Percentiles rank a stretch among this genome's conserved stretches.
Conservation (phyloP, 2,888 invertebrate genomes). For the Microctonus aethiopoides region DNA sequence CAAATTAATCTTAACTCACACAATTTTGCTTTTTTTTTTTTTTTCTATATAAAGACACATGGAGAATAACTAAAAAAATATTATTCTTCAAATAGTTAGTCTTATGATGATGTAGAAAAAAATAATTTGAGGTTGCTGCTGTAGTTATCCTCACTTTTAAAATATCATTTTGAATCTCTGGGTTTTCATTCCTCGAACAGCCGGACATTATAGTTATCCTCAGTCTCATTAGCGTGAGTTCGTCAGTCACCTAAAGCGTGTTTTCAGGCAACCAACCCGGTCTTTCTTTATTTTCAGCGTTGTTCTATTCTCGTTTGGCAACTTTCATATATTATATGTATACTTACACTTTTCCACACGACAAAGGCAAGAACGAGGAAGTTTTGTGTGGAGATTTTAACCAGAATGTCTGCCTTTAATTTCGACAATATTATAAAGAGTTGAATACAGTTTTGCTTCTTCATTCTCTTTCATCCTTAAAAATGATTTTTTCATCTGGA, state of each 20-base stretch:
- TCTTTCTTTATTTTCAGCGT: conserved; percentile 48
- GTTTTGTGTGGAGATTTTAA: not conserved
- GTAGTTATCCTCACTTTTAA: not conserved
- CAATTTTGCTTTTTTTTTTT: not conserved
- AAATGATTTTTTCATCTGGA: not conserved
- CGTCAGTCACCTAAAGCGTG: conserved; percentile 53
- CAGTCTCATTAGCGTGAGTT: conserved; percentile 55
- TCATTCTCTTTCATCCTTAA: not conserved
- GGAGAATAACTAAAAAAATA: not conserved
- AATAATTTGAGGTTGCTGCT: not conserved
- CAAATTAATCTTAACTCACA: not conserved
- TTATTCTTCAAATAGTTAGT: not conserved
- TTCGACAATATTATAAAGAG: not conserved
- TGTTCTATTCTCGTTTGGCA: conserved; percentile 52
- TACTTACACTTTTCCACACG: conserved; percentile 1
- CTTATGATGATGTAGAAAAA: not conserved
- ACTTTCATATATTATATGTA: conserved; percentile 44
- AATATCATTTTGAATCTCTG: not conserved
- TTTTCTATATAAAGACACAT: no score
- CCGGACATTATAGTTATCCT: conserved; percentile 35
- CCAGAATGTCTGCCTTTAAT: no score
- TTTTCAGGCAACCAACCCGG: conserved; percentile 27
- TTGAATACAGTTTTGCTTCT: not conserved
- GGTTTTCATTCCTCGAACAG: conserved; percentile 3
- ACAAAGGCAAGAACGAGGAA: conserved; percentile 17